These are phyloP conservation scores for Bombus pascuorum DNA, from an alignment of 1,140 invertebrate genomes.

Conservation along the genomic window DNA sequence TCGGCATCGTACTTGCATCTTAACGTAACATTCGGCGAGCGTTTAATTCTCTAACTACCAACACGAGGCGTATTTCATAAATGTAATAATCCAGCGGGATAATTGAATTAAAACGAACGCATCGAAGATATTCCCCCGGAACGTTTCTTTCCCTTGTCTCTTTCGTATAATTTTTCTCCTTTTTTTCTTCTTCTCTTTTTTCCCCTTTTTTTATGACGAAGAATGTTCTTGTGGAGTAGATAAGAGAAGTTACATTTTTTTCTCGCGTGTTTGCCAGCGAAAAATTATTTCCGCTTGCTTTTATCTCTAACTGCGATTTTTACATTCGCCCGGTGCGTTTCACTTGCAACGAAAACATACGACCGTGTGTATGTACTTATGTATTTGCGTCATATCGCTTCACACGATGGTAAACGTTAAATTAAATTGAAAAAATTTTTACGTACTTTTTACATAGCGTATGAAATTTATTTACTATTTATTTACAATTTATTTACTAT, in stretches of 20 bases:
- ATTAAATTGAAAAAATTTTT: slow-evolving; percentile 16
- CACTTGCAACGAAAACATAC: slow-evolving; percentile 14
- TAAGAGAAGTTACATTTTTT: neutral
- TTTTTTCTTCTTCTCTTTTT: too few species aligned
- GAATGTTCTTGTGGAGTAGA: neutral
- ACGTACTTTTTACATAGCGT: too few species aligned
- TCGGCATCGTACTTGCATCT: neutral
- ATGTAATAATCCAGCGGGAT: too few species aligned
- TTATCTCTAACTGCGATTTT: slow-evolving; percentile 21
- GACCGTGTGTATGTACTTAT: neutral
- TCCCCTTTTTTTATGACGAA: neutral
- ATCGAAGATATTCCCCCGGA: neutral
- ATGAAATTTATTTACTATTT: neutral
- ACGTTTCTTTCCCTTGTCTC: neutral
- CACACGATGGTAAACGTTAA: neutral
- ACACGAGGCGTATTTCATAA: neutral
- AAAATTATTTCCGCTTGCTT: neutral
- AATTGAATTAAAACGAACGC: neutral
- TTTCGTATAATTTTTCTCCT: neutral
- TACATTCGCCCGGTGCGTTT: neutral
- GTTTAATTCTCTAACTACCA: neutral
- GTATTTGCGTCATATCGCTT: neutral
- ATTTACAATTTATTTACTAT: neutral
- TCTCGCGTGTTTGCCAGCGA: neutral
- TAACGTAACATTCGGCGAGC: neutral